Evolutionary conservation across 2,888 invertebrate species (phyloP).

Genomic region (Cosmorhoe ocellata): DNA sequence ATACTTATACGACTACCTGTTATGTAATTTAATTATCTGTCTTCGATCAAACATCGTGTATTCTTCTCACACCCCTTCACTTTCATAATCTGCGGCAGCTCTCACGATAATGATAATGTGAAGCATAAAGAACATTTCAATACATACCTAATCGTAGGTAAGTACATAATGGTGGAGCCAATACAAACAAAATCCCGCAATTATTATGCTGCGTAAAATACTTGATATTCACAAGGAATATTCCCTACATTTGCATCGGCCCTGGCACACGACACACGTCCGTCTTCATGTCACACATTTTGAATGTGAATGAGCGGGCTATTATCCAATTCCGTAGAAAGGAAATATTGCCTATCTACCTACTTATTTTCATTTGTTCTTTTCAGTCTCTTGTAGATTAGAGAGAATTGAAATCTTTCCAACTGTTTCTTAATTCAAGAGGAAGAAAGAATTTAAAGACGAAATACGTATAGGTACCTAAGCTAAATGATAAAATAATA

Average conservation of each 20-base stretch:
- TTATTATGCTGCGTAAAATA: constrained; percentile 42
- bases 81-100: constrained; percentile 35
- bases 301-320: constrained; percentile 49
- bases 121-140: too few species aligned
- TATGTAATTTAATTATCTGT: too few species aligned
- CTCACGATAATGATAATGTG: constrained; percentile 36
- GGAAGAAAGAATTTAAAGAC: too few species aligned
- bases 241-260: constrained; percentile 53
- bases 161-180: too few species aligned
- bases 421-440: too few species aligned
- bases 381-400: too few species aligned
- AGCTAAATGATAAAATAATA: too few species aligned
- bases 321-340: constrained; percentile 26
- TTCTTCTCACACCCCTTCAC: constrained; percentile 34
- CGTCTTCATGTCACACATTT: constrained; percentile 49
- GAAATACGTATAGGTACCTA: too few species aligned
- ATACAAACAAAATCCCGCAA: background rate
- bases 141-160: too few species aligned
- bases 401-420: too few species aligned
- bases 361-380: too few species aligned
- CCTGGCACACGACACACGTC: constrained; percentile 78
- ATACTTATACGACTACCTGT: too few species aligned
- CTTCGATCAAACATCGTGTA: background rate
- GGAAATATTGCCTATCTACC: background rate
- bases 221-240: constrained; percentile 58